Percentiles rank a stretch among this genome's conserved stretches.
phyloP scores from a whole-genome alignment of 2,113 vertebrate genomes.

The rabbit (Oryctolagus cuniculus) region DNA sequence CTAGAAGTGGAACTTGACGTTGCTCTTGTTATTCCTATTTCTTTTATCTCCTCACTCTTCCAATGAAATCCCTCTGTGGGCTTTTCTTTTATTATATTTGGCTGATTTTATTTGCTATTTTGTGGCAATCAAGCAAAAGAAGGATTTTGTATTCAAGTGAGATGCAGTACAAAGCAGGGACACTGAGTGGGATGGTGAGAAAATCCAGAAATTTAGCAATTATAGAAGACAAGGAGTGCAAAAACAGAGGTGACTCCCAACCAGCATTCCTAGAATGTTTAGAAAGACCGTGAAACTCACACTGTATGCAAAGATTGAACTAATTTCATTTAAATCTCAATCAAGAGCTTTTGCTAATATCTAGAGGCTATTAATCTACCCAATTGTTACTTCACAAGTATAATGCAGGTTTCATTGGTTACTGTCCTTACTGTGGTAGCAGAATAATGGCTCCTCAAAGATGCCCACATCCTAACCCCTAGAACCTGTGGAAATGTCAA shows the following conservation, averaged over 20 bases:
- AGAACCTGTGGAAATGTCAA: not conserved
- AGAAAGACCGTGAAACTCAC: not conserved
- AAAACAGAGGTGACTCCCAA: conserved; percentile 41
- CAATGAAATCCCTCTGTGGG: not conserved
- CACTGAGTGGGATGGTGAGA: conserved; percentile 47
- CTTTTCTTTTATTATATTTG: conserved; percentile 31
- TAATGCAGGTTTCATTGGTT: not conserved
- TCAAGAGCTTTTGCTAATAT: not conserved
- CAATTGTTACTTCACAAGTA: not conserved
- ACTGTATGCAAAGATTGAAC: not conserved
- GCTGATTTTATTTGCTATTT: conserved; percentile 53
- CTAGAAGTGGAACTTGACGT: not conserved
- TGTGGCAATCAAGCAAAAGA: conserved; percentile 7
- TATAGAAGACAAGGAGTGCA: conserved; percentile 43
- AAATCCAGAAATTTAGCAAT: conserved; percentile 52
- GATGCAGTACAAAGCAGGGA: not conserved
- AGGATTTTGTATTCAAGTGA: not conserved
- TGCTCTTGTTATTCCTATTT: not conserved
- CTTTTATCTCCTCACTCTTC: not conserved
- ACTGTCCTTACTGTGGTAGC: not conserved
- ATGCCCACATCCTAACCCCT: not conserved
- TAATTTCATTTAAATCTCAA: not conserved
- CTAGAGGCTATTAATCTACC: not conserved
- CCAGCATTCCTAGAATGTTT: not conserved
- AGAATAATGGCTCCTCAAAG: not conserved